Base-by-base conservation (phyloP, 1,140 invertebrate genomes). In the Cephus cinctus region DNA sequence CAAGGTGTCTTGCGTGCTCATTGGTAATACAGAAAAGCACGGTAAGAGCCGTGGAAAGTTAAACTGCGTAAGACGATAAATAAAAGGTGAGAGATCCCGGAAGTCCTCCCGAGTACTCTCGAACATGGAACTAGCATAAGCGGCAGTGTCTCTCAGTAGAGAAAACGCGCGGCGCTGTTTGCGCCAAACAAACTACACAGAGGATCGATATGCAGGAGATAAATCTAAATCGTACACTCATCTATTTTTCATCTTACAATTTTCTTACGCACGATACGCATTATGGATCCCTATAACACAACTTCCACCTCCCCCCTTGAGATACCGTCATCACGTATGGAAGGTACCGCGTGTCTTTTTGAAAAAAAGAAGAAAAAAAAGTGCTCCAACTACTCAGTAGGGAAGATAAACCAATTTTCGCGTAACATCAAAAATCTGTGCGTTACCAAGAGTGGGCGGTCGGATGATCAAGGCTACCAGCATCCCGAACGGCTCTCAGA, bases 1-100 rank as follows among this genome's bases (percentile, higher is more conserved):
- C n/a, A n/a, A n/a, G n/a, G n/a, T n/a, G n/a, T n/a, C n/a, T n/a
- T n/a, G n/a, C n/a, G n/a, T n/a, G n/a, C n/a, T n/a, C n/a, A n/a
- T n/a, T n/a, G n/a, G n/a, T n/a, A n/a, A n/a, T n/a, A n/a, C n/a
- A n/a, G n/a, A n/a, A n/a, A n/a, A n/a, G n/a, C n/a, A n/a, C n/a
- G n/a, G n/a, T n/a, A 35, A 46, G 44, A 56, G 56, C 53, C 53
- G 55, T 46, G 56, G 54, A 48, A 43, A 52, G 44, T 53, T 51
- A 36, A 50, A 30, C 51, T 50, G 57, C 61, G 52, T 56, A 53
- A 54, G 64, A 54, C 59, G 54, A 66, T 67, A 67, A 67, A 67
- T 67, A 66, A 61, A 58, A 52, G 30, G 42, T 40, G 40, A 56
- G 47, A 60, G 47, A 52, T 50, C 50, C 54, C 57, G 55, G 61